phyloP scores from a whole-genome alignment of 1,140 invertebrate species.

The Trichonephila clavata region DNA sequence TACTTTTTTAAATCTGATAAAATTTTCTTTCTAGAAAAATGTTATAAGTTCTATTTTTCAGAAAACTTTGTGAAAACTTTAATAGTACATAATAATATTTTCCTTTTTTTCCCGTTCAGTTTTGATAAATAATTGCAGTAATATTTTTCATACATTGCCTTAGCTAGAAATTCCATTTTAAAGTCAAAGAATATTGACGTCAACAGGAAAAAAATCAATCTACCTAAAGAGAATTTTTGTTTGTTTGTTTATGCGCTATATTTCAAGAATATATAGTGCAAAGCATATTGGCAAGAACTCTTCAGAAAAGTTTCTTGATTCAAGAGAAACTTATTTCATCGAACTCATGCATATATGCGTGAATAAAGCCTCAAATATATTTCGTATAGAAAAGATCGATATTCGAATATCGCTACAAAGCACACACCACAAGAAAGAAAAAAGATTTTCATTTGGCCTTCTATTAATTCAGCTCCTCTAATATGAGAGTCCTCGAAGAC shows the following conservation, averaged over 20 bases:
- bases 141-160: too few species aligned
- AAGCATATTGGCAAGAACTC: neutral
- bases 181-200: too few species aligned
- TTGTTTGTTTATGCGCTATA: neutral
- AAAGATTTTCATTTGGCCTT: neutral
- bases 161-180: too few species aligned
- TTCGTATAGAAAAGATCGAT: neutral
- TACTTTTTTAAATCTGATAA: too few species aligned
- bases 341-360: conserved; percentile 12
- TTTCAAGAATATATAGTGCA: neutral
- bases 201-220: too few species aligned
- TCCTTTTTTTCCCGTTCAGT: too few species aligned
- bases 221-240: too few species aligned
- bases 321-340: neutral
- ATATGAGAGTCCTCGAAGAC: neutral
- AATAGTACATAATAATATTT: too few species aligned
- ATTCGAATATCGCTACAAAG: neutral
- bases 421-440: neutral
- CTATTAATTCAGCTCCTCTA: neutral
- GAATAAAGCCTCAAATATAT: neutral
- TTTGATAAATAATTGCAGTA: too few species aligned
- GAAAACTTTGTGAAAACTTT: too few species aligned
- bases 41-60: too few species aligned
- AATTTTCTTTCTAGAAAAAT: too few species aligned
- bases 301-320: neutral